Conservation (phyloP, 2,113 vertebrate genomes). For the Cairina moschata region DNA sequence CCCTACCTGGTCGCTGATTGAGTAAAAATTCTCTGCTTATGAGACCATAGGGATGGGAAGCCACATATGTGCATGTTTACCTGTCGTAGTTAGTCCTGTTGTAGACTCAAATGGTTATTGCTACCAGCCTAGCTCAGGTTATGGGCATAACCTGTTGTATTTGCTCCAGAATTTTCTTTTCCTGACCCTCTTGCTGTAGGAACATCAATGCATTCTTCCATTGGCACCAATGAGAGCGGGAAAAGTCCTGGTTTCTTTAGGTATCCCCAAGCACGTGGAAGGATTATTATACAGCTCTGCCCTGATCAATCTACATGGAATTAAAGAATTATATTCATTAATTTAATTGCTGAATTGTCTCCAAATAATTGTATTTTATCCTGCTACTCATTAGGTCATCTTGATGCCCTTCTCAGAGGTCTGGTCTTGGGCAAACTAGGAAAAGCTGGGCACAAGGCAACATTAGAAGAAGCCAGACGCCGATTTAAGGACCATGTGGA, state of each 20-base stretch:
- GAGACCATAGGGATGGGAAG: neutral
- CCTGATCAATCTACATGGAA: neutral
- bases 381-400: constrained; percentile 81
- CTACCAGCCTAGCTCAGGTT: neutral
- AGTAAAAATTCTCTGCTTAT: neutral
- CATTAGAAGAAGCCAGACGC: constrained; percentile 92
- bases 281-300: neutral
- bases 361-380: neutral
- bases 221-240: neutral
- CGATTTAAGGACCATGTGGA: constrained; percentile 97
- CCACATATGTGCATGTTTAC: rapidly evolving
- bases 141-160: neutral
- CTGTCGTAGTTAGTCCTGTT: neutral
- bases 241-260: neutral
- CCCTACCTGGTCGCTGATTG: neutral
- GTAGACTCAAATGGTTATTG: neutral
- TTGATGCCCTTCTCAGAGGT: constrained; percentile 91
- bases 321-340: neutral
- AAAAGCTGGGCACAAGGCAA: constrained; percentile 95
- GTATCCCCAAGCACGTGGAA: neutral
- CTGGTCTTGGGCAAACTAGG: constrained; percentile 95
- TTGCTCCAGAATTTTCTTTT: neutral
- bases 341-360: neutral
- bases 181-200: neutral
- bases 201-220: neutral